Percentiles rank a stretch among this genome's conserved stretches.
Evolutionary conservation across 2,113 vertebrate species (phyloP).

Genomic region (Trochalopteron elliotii): DNA sequence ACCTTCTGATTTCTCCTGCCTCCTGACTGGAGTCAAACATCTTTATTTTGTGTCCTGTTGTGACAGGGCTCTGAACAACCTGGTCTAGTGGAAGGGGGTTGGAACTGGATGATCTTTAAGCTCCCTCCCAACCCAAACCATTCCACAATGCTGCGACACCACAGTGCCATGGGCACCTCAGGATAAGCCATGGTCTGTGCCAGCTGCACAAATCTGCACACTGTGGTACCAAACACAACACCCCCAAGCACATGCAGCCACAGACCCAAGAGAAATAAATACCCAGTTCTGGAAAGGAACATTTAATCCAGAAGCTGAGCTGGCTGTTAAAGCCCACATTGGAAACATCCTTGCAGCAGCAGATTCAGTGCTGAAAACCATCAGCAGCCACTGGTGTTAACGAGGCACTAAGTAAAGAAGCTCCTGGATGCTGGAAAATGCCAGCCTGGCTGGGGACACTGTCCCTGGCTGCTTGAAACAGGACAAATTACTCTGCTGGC

Average conservation of each 20-base stretch:
- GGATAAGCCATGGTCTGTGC: fast-evolving
- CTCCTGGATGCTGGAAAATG: background rate
- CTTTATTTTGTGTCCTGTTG: too few species aligned
- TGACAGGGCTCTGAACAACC: background rate
- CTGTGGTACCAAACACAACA: background rate
- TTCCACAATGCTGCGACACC: background rate
- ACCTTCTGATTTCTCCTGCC: too few species aligned
- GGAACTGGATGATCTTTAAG: background rate
- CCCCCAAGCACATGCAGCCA: background rate
- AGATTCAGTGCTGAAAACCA: background rate
- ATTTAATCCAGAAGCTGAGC: background rate
- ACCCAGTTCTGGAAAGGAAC: background rate
- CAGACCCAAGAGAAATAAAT: background rate
- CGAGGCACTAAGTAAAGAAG: background rate
- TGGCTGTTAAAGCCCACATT: background rate
- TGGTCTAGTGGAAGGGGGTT: background rate
- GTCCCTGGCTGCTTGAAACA: background rate
- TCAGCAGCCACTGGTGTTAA: background rate
- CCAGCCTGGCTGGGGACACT: background rate
- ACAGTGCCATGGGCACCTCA: background rate
- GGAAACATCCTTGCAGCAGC: background rate
- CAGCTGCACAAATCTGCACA: background rate
- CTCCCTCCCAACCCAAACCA: background rate
- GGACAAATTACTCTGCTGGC: background rate
- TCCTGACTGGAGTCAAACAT: too few species aligned